Base-by-base conservation (phyloP, 2,888 invertebrate genomes). In the Schrankia costaestrigalis region DNA sequence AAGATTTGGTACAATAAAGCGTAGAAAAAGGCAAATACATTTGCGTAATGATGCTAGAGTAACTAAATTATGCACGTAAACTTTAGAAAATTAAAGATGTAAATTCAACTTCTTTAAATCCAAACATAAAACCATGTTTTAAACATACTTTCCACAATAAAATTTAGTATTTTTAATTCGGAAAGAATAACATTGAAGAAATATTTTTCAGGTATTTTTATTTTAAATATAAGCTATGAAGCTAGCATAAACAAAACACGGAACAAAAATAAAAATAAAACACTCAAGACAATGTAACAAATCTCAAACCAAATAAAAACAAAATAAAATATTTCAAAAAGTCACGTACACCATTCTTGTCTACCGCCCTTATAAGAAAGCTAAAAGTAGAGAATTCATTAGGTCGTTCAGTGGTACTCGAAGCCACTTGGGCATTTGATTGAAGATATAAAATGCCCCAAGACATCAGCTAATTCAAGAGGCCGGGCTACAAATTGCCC, bases 381-480 rank as follows among this genome's bases (percentile, higher is more conserved):
- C 67, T 67, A 56, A 65, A 63, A 71, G 65, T 56, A 54, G 62
- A 63, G 79, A 78, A 82, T 83, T 82, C 83, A 84, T 85, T 84
- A 85, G 76, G 71, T 76, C 78, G 76, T 78, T 75, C 56, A 62
- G 62, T 50, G 73, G 77, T 78, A 79, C 83, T 80, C 65, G 65
- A 72, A 68, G 71, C 69, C 76, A 74, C 78, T 80, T 66, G 74
- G 77, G 76, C 79, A 69, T 82, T 81, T 81, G 82, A 86, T 85
- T 82, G 84, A 71, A 79, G 82, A 78, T 78, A 82, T 82, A 81
- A 84, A 84, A 80, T 78, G 77, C 72, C 68, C 56, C 66, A 61
- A 73, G 72, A 72, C 71, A 71, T 67, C 59, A 58, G 64, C 76
- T 78, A 75, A 79, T 77, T 80, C 75, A 70, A 82, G 79, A 72